These are phyloP conservation scores for Anguilla marmorata DNA, from an alignment of 2,797 vertebrate species.

Conservation along the genomic window DNA sequence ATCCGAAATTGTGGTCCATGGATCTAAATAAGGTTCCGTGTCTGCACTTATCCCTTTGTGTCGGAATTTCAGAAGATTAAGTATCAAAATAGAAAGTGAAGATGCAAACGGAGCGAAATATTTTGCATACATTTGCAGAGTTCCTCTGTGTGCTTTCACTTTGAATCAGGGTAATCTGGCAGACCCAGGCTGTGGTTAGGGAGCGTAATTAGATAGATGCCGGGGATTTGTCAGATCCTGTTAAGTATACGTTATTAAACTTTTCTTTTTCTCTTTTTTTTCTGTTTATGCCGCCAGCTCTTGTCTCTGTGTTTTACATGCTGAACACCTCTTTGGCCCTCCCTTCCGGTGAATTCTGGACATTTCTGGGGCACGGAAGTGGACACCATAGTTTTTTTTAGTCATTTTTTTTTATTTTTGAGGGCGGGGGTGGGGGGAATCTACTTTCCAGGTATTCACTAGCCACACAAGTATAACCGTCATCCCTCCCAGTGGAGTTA, in stretches of 20 bases:
- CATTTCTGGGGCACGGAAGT: neutral
- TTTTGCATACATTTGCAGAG: neutral
- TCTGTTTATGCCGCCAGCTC: slow-evolving; percentile 54
- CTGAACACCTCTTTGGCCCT: slow-evolving; percentile 15
- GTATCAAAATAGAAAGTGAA: neutral
- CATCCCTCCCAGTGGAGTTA: neutral
- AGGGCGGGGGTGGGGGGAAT: neutral
- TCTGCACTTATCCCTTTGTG: slow-evolving; percentile 7
- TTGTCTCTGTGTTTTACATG: slow-evolving; percentile 32
- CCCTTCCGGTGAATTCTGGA: neutral
- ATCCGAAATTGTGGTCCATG: neutral
- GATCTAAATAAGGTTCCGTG: slow-evolving; percentile 15
- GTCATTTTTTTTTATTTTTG: no score
- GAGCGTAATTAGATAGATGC: slow-evolving; percentile 68
- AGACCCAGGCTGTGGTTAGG: slow-evolving; percentile 57
- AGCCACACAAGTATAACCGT: neutral
- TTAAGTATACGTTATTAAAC: slow-evolving; percentile 60
- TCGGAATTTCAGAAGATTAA: slow-evolving; percentile 2
- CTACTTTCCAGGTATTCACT: neutral
- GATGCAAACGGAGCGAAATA: neutral
- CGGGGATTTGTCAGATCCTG: slow-evolving; percentile 64
- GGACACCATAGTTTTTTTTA: neutral
- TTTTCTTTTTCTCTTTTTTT: slow-evolving; percentile 46
- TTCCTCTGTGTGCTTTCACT: slow-evolving; percentile 33
- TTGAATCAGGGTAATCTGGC: slow-evolving; percentile 52